Evolutionary conservation across 2,113 vertebrate species (phyloP).

Genomic region (Amazona guildingii): DNA sequence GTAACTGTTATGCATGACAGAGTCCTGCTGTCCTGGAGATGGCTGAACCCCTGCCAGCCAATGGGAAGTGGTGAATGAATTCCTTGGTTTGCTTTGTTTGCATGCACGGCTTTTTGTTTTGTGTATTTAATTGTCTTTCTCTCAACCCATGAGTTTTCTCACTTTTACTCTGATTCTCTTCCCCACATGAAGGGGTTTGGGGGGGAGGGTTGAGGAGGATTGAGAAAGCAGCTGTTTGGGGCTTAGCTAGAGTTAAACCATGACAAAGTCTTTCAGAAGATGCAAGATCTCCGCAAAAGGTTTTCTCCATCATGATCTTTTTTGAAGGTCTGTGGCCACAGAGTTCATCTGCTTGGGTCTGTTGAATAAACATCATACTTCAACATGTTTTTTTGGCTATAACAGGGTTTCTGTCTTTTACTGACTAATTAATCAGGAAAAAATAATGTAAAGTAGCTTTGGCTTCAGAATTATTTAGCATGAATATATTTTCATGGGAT

Average conservation of each 20-base stretch:
- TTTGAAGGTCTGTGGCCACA: not conserved
- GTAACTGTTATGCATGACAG: not conserved
- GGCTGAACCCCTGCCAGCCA: not conserved
- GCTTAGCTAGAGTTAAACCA: not conserved
- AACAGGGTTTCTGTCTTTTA: not conserved
- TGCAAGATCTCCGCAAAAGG: not conserved
- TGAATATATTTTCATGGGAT: not conserved
- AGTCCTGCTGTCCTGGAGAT: not conserved
- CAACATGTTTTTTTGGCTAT: not conserved
- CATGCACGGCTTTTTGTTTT: not conserved
- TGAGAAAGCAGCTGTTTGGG: not conserved
- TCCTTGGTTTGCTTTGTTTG: not conserved
- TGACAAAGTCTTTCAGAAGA: not conserved
- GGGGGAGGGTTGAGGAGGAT: not conserved
- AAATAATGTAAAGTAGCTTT: not conserved
- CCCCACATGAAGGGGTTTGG: not conserved
- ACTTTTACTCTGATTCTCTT: not conserved
- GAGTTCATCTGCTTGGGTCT: not conserved
- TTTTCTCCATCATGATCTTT: not conserved
- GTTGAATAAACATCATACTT: not conserved
- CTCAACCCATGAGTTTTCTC: not conserved
- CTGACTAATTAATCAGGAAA: not conserved
- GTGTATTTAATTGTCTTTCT: not conserved
- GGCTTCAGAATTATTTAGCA: not conserved
- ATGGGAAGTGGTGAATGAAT: not conserved